Conservation (phyloP, 2,888 invertebrate genomes). For the Apeira syringaria region DNA sequence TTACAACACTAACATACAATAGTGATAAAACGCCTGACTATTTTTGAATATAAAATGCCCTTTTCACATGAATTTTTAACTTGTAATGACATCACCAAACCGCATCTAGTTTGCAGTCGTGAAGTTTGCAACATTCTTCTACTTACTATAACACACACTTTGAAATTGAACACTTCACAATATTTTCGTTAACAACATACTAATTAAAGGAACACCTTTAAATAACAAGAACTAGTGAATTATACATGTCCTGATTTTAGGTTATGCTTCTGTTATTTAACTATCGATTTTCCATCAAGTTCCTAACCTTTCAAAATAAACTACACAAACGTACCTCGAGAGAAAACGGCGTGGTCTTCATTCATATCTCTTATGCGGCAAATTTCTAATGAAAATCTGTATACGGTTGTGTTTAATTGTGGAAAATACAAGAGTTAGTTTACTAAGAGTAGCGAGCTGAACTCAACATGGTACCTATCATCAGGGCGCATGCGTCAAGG, state of each 20-base stretch:
- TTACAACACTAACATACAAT: no score
- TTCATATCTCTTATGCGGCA: slow-evolving; percentile 88
- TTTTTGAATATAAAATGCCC: no score
- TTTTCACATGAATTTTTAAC: no score
- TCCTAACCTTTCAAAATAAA: slow-evolving; percentile 35
- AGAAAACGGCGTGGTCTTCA: slow-evolving; percentile 94
- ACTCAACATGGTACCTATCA: slow-evolving; percentile 24
- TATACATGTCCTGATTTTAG: slow-evolving; percentile 38
- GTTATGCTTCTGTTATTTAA: slow-evolving; percentile 75
- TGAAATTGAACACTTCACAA: neutral
- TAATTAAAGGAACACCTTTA: neutral
- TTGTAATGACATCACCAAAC: slow-evolving; percentile 21
- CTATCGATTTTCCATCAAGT: slow-evolving; percentile 65
- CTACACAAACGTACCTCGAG: slow-evolving; percentile 87
- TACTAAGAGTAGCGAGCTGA: slow-evolving; percentile 26
- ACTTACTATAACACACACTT: neutral
- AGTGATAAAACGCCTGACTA: no score
- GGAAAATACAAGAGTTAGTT: slow-evolving; percentile 27
- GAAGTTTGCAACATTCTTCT: neutral
- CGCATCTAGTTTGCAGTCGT: slow-evolving; percentile 16
- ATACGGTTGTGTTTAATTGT: slow-evolving; percentile 36
- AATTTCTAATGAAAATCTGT: slow-evolving; percentile 59
- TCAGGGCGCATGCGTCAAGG: slow-evolving; percentile 53
- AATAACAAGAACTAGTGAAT: neutral
- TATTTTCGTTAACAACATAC: neutral